Conservation (phyloP, 1,140 invertebrate genomes). For the Drosophila nebulosa region DNA sequence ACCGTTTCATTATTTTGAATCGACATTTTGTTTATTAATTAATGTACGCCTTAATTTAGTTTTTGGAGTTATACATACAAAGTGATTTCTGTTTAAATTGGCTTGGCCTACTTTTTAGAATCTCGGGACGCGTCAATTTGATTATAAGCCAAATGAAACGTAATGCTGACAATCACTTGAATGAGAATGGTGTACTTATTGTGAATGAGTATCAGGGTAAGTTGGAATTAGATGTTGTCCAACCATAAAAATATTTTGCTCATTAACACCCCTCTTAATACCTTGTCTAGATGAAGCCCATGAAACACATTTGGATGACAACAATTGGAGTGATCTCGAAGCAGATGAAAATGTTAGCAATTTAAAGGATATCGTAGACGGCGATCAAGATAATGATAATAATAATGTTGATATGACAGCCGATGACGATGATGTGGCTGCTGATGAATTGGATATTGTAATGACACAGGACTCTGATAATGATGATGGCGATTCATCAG, state of each 20-base stretch:
- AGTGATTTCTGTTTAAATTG: constrained; percentile 4
- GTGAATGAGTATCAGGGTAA: constrained; percentile 48
- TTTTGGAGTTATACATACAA: too few species aligned
- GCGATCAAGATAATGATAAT: constrained; percentile 11
- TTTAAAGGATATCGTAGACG: constrained; percentile 13
- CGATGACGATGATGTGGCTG: constrained; percentile 49
- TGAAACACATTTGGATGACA: constrained; percentile 19
- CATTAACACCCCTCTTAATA: background rate
- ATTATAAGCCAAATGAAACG: constrained; percentile 64
- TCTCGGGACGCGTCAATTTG: constrained; percentile 56
- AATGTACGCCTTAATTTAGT: background rate
- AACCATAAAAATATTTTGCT: too few species aligned
- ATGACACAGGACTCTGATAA: constrained; percentile 35
- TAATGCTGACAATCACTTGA: constrained; percentile 46
- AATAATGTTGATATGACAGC: constrained; percentile 15
- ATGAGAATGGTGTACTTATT: constrained; percentile 32
- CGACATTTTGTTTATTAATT: too few species aligned
- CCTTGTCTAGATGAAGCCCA: constrained; percentile 20
- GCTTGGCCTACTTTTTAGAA: constrained; percentile 25
- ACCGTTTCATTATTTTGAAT: too few species aligned
- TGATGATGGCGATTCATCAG: constrained; percentile 37
- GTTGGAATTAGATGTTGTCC: background rate
- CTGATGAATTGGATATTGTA: constrained; percentile 36
- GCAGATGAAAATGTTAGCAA: constrained; percentile 35
- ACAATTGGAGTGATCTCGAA: constrained; percentile 61